These are phyloP conservation scores for Amphiura filiformis DNA, from an alignment of 35 echinoderm and acorn worm species.

Conservation along the genomic window DNA sequence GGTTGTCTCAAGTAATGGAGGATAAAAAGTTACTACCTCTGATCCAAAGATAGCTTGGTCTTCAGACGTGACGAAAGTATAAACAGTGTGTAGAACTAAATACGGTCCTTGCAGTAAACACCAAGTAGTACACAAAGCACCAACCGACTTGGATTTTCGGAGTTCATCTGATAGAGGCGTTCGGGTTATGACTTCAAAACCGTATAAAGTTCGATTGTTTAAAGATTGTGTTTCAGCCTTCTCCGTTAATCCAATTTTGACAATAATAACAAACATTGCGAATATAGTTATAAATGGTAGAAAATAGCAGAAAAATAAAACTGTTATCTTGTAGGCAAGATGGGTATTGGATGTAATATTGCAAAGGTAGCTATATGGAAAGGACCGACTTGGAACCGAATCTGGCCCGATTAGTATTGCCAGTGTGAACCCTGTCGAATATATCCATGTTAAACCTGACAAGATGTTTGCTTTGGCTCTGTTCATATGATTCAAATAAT, in stretches of 20 bases:
- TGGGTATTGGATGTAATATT: background rate
- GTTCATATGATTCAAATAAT: constrained; percentile 20
- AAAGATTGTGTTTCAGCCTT: constrained; percentile 18
- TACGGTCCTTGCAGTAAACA: constrained; percentile 30
- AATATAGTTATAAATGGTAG: constrained; percentile 10
- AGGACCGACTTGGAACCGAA: background rate
- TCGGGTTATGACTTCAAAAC: background rate
- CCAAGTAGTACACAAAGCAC: background rate
- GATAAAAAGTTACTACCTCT: background rate
- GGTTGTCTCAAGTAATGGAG: background rate
- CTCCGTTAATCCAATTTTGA: constrained; percentile 4
- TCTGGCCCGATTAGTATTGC: background rate
- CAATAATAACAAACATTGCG: constrained; percentile 18
- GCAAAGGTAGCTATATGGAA: constrained; percentile 34
- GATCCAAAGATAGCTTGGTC: background rate
- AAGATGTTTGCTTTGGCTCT: constrained; percentile 26
- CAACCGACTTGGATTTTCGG: constrained; percentile 6
- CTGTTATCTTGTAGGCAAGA: background rate
- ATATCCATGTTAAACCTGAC: constrained; percentile 13
- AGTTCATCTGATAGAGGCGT: constrained; percentile 5
- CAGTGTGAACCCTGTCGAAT: constrained; percentile 2
- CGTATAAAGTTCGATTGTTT: background rate
- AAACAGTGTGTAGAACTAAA: background rate
- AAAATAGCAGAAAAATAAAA: constrained; percentile 25
- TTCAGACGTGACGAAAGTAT: background rate